These are phyloP conservation scores for Neodiprion lecontei DNA, from an alignment of 1,140 invertebrate genomes.

Conservation along the genomic window DNA sequence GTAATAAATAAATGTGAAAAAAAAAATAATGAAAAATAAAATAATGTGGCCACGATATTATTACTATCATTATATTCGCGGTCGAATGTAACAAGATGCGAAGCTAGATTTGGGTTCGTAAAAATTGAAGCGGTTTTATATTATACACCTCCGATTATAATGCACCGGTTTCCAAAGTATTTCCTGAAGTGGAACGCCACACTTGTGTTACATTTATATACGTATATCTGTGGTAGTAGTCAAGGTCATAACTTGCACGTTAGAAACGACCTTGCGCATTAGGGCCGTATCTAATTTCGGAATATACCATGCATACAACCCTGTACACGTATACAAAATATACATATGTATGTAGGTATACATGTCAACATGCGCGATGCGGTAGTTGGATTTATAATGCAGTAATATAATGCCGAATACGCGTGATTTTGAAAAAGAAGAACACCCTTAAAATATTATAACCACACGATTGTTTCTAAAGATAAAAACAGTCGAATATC, in stretches of 20 bases:
- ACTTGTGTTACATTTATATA: background rate
- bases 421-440: no score
- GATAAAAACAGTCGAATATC: no score
- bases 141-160: background rate
- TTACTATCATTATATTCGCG: no score
- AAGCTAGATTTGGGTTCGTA: background rate
- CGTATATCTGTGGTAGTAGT: background rate
- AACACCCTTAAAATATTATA: no score
- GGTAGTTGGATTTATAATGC: no score
- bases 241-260: constrained; percentile 2
- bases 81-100: background rate
- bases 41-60: no score
- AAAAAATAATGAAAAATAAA: no score
- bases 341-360: no score
- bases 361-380: no score
- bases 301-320: background rate
- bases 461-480: no score
- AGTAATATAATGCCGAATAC: no score
- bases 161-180: background rate
- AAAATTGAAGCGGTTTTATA: background rate
- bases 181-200: background rate
- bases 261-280: background rate
- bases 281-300: constrained; percentile 2
- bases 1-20: no score
- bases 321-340: background rate